phyloP scores from a whole-genome alignment of 1,140 invertebrate genomes.

The Ceratosolen fusciceps region DNA sequence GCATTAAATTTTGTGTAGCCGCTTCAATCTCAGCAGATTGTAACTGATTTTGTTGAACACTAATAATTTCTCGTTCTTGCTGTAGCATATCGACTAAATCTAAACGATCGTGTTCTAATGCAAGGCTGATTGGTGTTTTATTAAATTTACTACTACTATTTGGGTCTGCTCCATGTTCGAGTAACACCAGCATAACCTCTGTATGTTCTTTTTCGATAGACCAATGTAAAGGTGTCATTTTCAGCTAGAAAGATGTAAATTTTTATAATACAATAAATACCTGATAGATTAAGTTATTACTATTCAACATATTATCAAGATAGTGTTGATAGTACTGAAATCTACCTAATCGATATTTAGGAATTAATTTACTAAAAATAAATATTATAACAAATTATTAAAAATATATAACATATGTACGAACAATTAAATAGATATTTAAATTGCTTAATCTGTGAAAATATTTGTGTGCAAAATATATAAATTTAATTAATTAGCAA shows the following conservation, averaged over 20 bases:
- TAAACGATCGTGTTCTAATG: conserved; percentile 75
- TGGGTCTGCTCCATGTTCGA: conserved; percentile 82
- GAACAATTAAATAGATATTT: background rate
- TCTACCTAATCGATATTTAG: no score
- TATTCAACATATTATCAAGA: background rate
- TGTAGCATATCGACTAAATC: conserved; percentile 77
- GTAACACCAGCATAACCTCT: conserved; percentile 78
- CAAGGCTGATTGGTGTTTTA: conserved; percentile 85
- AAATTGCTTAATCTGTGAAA: background rate
- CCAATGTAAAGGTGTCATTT: conserved; percentile 96
- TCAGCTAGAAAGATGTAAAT: conserved; percentile 74
- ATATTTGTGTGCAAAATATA: background rate
- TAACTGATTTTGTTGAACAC: conserved; percentile 63
- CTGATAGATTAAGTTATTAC: background rate
- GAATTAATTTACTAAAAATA: no score
- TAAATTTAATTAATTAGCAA: background rate
- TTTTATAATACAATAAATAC: background rate
- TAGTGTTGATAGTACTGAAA: no score
- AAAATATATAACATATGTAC: background rate
- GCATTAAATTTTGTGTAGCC: conserved; percentile 65
- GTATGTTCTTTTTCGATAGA: conserved; percentile 88
- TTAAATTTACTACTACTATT: conserved; percentile 85
- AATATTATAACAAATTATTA: background rate
- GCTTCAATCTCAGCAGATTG: conserved; percentile 62
- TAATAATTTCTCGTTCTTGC: conserved; percentile 67